Conservation (phyloP, 2,797 vertebrate genomes). For the Coilia nasus region DNA sequence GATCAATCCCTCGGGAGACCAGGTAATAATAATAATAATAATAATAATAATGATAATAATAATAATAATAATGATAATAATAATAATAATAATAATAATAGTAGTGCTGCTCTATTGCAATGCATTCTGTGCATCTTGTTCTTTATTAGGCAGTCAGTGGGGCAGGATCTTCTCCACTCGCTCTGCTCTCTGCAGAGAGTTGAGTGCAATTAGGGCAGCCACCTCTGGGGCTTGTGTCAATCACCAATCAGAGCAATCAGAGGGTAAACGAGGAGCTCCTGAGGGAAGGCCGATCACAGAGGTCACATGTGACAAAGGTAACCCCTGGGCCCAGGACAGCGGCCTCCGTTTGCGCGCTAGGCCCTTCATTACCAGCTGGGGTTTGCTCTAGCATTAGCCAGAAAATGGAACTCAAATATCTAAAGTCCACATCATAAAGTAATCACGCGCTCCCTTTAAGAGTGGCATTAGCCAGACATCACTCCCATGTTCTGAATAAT, state of each 20-base stretch:
- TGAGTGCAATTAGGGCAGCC: conserved; percentile 3
- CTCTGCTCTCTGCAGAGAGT: background rate
- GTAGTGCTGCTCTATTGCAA: background rate
- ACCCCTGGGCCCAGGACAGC: conserved; percentile 28
- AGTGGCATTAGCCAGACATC: conserved; percentile 44
- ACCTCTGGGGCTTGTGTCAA: conserved; percentile 10
- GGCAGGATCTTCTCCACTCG: background rate
- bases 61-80: conserved; percentile 3
- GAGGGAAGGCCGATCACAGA: conserved; percentile 18
- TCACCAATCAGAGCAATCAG: conserved; percentile 4
- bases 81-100: background rate
- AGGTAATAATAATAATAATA: no score
- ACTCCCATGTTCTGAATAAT: conserved; percentile 41
- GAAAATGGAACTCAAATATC: conserved; percentile 61
- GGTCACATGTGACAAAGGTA: conserved; percentile 35
- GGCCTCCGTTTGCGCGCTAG: conserved; percentile 32
- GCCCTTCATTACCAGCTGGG: conserved; percentile 46
- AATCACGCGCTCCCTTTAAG: conserved; percentile 47
- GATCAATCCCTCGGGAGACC: no score
- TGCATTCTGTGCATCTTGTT: background rate
- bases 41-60: no score
- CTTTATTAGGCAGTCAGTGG: background rate
- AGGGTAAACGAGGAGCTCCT: conserved; percentile 12
- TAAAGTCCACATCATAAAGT: conserved; percentile 53
- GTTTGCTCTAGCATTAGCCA: conserved; percentile 56